A percentile compares a stretch with the other conserved stretches of the same genome.
Evolutionary conservation across 1,140 invertebrate species (phyloP).

Genomic region (Atta colombica): DNA sequence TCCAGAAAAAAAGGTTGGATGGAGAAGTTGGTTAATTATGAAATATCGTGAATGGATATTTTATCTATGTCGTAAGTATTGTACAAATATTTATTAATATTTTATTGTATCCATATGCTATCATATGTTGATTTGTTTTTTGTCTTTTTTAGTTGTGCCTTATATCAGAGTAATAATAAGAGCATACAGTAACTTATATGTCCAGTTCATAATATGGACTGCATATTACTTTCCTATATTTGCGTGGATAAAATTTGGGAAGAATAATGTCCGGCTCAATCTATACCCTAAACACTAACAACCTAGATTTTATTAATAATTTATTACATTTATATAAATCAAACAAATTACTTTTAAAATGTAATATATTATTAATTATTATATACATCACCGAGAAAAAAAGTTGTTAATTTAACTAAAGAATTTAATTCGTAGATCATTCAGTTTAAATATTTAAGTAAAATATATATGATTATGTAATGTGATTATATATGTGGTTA

Average conservation of each 20-base stretch:
- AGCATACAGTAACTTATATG: constrained; percentile 31
- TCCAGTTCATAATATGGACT: constrained; percentile 41
- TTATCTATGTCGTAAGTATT: constrained; percentile 53
- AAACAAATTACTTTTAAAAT: background rate
- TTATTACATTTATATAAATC: background rate
- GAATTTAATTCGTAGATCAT: too few species aligned
- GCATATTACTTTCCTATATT: constrained; percentile 36
- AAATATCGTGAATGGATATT: background rate
- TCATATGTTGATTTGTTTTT: background rate
- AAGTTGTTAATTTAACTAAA: too few species aligned
- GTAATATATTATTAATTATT: background rate
- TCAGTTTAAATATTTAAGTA: too few species aligned
- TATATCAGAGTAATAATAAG: constrained; percentile 64
- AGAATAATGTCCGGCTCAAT: background rate
- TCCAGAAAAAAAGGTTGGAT: constrained; percentile 53
- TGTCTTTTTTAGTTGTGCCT: constrained; percentile 67
- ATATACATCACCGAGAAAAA: background rate
- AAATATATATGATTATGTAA: too few species aligned
- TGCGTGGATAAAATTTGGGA: constrained; percentile 51
- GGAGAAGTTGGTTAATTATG: constrained; percentile 36
- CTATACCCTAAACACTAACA: background rate
- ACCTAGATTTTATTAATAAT: background rate
- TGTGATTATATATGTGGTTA: too few species aligned
- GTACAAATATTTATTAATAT: background rate
- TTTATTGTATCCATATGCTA: background rate